Conservation (phyloP, 1,140 invertebrate species). For the Solenopsis invicta region DNA sequence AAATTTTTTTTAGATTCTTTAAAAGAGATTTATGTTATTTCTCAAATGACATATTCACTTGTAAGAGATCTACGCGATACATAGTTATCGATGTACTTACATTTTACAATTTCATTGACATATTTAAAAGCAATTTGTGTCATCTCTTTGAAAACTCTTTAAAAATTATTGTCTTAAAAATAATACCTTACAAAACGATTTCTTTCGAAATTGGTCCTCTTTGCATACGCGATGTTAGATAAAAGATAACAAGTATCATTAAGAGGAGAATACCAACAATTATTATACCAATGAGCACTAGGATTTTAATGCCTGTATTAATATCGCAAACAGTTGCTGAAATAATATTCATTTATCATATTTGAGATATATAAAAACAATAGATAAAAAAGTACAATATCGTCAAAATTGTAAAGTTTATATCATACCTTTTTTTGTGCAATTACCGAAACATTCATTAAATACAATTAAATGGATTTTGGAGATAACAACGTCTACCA, state of each 20-base stretch:
- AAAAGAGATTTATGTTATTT: too few relatives aligned
- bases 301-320: not conserved
- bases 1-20: too few relatives aligned
- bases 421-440: slow-evolving; percentile 25
- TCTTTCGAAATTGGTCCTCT: not conserved
- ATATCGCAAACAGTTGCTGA: not conserved
- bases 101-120: not conserved
- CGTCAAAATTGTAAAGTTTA: not conserved
- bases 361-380: not conserved
- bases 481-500: slow-evolving; percentile 14
- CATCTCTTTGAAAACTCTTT: not conserved
- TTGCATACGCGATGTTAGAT: not conserved
- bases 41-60: too few relatives aligned
- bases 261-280: not conserved
- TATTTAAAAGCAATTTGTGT: not conserved
- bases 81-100: not conserved
- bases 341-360: not conserved
- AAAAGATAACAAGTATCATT: not conserved
- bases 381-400: not conserved
- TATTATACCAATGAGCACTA: not conserved
- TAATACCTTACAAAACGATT: not conserved
- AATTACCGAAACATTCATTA: not conserved
- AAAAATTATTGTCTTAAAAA: not conserved
- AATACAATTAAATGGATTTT: not conserved
- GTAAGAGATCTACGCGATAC: not conserved